Conservation (phyloP, 2,113 vertebrate species). For the Pardalotus punctatus region DNA sequence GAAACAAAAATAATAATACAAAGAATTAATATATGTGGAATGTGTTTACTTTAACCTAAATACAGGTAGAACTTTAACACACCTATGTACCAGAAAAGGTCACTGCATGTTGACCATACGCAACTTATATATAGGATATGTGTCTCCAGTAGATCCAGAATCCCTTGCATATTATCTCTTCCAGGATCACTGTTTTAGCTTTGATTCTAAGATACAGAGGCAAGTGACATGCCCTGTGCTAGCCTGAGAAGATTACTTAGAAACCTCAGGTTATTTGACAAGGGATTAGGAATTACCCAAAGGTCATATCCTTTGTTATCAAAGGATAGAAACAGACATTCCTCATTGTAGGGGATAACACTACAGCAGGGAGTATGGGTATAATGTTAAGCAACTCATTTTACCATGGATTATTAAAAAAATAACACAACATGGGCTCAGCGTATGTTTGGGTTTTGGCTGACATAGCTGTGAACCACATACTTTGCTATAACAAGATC, state of each 20-base stretch:
- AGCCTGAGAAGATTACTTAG: background rate
- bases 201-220: background rate
- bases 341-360: background rate
- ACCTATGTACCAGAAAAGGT: background rate
- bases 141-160: background rate
- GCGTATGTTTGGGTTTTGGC: background rate
- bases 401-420: background rate
- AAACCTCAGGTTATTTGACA: background rate
- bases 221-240: background rate
- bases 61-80: background rate
- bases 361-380: background rate
- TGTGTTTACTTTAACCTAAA: background rate
- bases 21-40: background rate
- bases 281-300: background rate
- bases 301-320: background rate
- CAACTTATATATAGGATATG: background rate
- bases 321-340: background rate
- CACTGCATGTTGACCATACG: background rate
- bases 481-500: background rate
- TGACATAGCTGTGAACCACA: background rate
- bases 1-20: background rate
- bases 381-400: background rate
- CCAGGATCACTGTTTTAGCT: background rate
- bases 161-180: background rate
- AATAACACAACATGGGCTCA: background rate